Evolutionary conservation across 2,888 invertebrate genomes (phyloP), one percentile per base, ranked within the genome.

Genomic region (Drosophila kambysellisi): DNA sequence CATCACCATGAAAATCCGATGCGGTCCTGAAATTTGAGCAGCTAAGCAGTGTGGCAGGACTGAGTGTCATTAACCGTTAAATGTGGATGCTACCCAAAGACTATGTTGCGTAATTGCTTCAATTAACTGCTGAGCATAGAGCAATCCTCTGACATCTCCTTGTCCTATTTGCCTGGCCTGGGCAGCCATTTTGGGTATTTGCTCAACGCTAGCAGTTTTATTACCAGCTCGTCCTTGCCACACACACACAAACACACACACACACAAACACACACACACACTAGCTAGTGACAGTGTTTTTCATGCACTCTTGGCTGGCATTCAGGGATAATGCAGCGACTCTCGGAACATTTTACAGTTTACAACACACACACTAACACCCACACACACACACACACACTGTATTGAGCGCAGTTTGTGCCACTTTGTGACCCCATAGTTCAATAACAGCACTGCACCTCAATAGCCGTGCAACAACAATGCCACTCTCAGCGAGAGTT

Each of bases 361-460:
- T 41, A 33, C 35, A 29, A 60, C 32, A 62, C 65, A 62, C 48
- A 43, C 48, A 43, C 33, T 9, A 33, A 6, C 62, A 60, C 41
- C 59, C 66, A 52, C 52, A 50, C 48, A 50, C 59, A 51, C 53
- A 15, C 11, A 39, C 30, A 33, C 53, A 8, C 46, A 48, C 39
- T 33, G 48, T 52, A 60, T 76, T 65, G 46, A 70, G 72, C 72
- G 56, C 72, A 64, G 53, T 81, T 77, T 71, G 72, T 60, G 78
- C 73, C 78, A 78, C 78, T 71, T 78, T 79, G 75, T 70, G 79
- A 70, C 64, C 75, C 67, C 65, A 67, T 57, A 75, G 76, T 70
- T 82, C 80, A 79, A 79, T 79, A 79, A 70, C 63, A 79, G 70
- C 67, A 74, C 57, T 64, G 63, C 74, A 60, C 46, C 56, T 63